Evolutionary conservation across 2,888 invertebrate genomes (phyloP).

Genomic region (Polyploca ridens): DNA sequence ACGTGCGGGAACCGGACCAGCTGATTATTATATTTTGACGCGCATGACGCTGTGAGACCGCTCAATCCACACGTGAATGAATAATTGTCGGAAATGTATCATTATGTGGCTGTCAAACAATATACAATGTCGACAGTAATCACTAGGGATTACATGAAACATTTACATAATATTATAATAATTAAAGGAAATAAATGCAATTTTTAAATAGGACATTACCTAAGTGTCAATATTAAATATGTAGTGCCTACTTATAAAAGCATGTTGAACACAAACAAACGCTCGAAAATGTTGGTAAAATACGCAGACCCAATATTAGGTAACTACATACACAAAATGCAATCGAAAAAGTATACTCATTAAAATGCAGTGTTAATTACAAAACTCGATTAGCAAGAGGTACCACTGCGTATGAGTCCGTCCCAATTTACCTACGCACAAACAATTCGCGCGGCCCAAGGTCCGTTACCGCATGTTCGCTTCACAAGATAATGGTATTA

Average conservation of each 20-base stretch:
- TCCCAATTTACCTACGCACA: slow-evolving; percentile 1
- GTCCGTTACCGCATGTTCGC: neutral
- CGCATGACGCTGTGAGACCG: slow-evolving; percentile 44
- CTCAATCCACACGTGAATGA: slow-evolving; percentile 22
- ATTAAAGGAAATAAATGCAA: neutral
- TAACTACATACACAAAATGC: neutral
- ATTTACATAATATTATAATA: neutral
- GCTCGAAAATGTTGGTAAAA: neutral
- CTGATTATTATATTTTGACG: slow-evolving; percentile 65
- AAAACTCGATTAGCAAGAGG: neutral
- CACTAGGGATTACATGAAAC: neutral
- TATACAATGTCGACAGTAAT: neutral
- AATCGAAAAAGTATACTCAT: neutral
- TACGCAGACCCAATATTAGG: neutral
- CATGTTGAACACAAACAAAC: neutral
- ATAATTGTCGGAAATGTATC: slow-evolving; percentile 38
- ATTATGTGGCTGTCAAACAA: slow-evolving; percentile 21
- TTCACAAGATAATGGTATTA: neutral
- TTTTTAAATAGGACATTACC: neutral
- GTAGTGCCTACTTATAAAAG: too few species aligned
- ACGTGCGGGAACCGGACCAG: slow-evolving; percentile 64
- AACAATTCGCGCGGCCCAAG: neutral
- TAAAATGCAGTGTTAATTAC: neutral
- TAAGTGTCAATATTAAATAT: too few species aligned
- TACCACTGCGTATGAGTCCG: neutral